These are phyloP conservation scores for Pteruthius melanotis DNA, from an alignment of 2,113 vertebrate genomes.

Conservation along the genomic window DNA sequence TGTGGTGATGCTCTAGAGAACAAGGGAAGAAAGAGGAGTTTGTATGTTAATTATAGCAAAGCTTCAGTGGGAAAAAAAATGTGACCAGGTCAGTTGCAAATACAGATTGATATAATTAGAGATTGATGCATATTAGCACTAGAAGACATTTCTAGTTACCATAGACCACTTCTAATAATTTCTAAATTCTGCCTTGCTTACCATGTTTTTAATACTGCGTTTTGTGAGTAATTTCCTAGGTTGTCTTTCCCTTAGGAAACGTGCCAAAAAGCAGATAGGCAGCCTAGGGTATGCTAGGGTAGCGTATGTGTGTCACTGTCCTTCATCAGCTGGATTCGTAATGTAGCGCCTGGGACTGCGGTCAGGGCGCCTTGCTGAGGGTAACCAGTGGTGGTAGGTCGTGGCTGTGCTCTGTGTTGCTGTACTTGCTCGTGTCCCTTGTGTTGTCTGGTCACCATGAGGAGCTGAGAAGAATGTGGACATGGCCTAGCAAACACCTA, in stretches of 20 bases:
- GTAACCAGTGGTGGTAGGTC: background rate
- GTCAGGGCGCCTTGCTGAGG: background rate
- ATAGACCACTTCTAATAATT: background rate
- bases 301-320: rapidly evolving
- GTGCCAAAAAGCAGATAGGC: background rate
- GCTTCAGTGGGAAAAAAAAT: background rate
- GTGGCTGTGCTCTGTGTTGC: background rate
- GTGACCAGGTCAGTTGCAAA: background rate
- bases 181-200: background rate
- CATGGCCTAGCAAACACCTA: background rate
- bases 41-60: background rate
- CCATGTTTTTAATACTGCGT: background rate
- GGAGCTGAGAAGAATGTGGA: background rate
- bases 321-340: background rate
- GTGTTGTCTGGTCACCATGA: background rate
- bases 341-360: background rate
- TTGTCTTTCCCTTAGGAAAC: background rate
- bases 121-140: background rate
- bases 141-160: background rate
- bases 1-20: background rate
- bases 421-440: rapidly evolving
- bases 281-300: background rate
- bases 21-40: background rate
- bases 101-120: background rate
- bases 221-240: background rate